Evolutionary conservation across 1,140 invertebrate species (phyloP).

Genomic region (Marisa cornuarietis): DNA sequence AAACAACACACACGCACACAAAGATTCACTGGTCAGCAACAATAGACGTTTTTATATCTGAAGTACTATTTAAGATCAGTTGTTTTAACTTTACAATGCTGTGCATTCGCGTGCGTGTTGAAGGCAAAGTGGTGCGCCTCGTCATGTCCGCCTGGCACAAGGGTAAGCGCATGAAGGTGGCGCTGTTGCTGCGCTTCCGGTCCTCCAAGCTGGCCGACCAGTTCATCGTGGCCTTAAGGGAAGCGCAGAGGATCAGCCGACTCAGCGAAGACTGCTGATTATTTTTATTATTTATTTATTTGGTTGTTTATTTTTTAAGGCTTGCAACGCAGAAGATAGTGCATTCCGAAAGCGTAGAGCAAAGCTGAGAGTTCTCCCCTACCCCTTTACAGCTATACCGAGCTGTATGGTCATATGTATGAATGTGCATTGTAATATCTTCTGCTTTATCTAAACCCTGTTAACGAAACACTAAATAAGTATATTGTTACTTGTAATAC

Average conservation of each 20-base stretch:
- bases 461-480: no score
- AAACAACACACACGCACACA: no score
- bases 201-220: background rate
- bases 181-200: background rate
- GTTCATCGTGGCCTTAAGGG: background rate
- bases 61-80: no score
- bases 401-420: no score
- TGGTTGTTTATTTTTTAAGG: background rate
- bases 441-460: no score
- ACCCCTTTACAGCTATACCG: background rate
- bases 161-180: background rate
- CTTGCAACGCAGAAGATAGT: background rate
- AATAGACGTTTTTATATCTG: no score
- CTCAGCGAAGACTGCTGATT: background rate
- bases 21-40: no score
- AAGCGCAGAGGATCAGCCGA: background rate
- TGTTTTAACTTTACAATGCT: no score
- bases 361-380: background rate
- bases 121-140: constrained; percentile 2
- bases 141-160: background rate
- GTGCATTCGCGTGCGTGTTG: background rate
- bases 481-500: no score
- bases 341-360: no score
- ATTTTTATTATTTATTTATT: no score
- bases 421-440: no score